A percentile compares a stretch with the other conserved stretches of the same genome.
Evolutionary conservation across 1,140 invertebrate species (phyloP).

Genomic region (Microplitis demolitor): DNA sequence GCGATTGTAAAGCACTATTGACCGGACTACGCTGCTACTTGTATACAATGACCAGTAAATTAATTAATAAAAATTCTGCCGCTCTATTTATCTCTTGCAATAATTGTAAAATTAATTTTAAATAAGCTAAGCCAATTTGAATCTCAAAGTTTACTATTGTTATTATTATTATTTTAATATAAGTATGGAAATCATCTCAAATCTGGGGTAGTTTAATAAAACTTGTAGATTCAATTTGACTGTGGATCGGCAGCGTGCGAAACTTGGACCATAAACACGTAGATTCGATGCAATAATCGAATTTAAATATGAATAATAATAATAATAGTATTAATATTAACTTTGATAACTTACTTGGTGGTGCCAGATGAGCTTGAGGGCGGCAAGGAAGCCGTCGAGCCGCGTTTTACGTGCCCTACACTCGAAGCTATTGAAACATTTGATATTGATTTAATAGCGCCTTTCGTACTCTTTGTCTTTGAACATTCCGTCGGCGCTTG

Average conservation of each 20-base stretch:
- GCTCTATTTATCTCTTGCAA: conserved; percentile 43
- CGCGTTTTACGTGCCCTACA: conserved; percentile 48
- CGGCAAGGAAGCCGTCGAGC: conserved; percentile 54
- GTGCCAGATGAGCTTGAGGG: conserved; percentile 46
- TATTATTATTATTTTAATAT: neutral
- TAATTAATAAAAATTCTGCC: conserved; percentile 39
- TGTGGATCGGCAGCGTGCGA: conserved; percentile 49
- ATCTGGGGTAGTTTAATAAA: neutral
- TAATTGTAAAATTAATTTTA: conserved; percentile 46
- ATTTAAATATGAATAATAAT: conserved; percentile 24
- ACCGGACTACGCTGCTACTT: conserved; percentile 33
- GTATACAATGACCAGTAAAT: conserved; percentile 35
- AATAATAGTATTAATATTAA: neutral
- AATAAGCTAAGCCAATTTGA: conserved; percentile 50
- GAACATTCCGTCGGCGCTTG: conserved; percentile 77
- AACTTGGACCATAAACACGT: conserved; percentile 48
- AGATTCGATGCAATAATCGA: conserved; percentile 43
- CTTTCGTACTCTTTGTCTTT: conserved; percentile 60
- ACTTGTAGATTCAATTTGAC: conserved; percentile 42
- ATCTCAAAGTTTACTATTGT: conserved; percentile 36
- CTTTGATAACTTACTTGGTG: conserved; percentile 48
- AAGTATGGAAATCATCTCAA: neutral
- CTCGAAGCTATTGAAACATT: conserved; percentile 48
- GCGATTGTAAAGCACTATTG: conserved; percentile 34
- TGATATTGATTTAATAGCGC: conserved; percentile 52